Evolutionary conservation across 1,140 invertebrate species (phyloP).

Genomic region (Rhagoletis zephyria): DNA sequence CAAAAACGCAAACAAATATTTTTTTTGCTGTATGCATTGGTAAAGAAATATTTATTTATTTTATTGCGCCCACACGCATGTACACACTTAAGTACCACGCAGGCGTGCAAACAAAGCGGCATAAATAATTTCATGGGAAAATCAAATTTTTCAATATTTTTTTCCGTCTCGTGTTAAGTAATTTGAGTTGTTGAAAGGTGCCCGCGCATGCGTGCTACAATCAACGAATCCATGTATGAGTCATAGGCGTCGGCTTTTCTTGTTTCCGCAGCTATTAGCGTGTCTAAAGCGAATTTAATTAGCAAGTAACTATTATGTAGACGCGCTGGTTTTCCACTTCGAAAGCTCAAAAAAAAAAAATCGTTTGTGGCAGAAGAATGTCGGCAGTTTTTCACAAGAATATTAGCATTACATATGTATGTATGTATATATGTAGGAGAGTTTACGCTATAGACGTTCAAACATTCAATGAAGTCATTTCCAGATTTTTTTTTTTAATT

Average conservation of each 20-base stretch:
- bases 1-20: background rate
- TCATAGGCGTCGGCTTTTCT: background rate
- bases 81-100: background rate
- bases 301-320: background rate
- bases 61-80: background rate
- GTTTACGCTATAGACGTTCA: too few relatives aligned
- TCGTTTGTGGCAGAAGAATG: background rate
- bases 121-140: slow-evolving; percentile 26
- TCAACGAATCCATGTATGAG: background rate
- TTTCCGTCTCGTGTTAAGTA: background rate
- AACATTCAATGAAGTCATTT: too few relatives aligned
- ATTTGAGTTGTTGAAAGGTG: slow-evolving; percentile 47
- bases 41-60: background rate
- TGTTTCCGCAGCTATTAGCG: slow-evolving; percentile 22
- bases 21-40: background rate
- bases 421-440: background rate
- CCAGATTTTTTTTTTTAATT: too few relatives aligned
- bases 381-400: background rate
- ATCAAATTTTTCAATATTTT: background rate
- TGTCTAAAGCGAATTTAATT: slow-evolving; percentile 38
- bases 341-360: background rate
- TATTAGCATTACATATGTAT: background rate
- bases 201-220: background rate
- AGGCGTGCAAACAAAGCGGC: too few relatives aligned
- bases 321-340: background rate